Conservation (phyloP, 53 echinoderm and acorn worm genomes). For the Actinopyga echinites region DNA sequence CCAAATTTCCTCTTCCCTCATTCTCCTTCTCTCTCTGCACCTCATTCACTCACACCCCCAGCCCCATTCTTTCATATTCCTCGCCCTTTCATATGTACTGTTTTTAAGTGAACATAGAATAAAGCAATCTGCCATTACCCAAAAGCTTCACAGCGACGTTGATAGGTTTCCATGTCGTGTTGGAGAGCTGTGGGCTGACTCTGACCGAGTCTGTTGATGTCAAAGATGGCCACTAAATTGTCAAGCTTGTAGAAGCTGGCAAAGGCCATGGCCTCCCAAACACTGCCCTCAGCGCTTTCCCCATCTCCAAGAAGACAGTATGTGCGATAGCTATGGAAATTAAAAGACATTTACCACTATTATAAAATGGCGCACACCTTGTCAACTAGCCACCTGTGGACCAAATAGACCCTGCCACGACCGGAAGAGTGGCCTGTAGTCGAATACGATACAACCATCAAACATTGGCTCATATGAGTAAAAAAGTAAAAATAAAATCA, state of each 20-base stretch:
- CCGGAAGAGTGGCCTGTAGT: too few species aligned
- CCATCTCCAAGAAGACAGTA: conserved; percentile 96
- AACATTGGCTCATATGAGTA: too few species aligned
- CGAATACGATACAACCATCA: too few species aligned
- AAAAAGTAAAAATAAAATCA: too few species aligned
- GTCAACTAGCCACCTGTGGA: too few species aligned
- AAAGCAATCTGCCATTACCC: conserved; percentile 55
- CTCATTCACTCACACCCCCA: too few species aligned
- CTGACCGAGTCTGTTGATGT: conserved; percentile 93
- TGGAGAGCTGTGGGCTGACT: conserved; percentile 76
- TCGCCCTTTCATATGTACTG: too few species aligned
- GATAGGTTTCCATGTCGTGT: conserved; percentile 78
- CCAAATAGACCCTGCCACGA: too few species aligned
- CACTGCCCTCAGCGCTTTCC: conserved; percentile 91
- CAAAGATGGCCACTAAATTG: conserved; percentile 97
- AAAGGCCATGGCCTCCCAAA: conserved; percentile 96
- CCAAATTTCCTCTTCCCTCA: too few species aligned
- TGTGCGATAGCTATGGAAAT: conserved; percentile 70
- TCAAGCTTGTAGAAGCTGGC: conserved; percentile 98
- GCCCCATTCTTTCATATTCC: too few species aligned
- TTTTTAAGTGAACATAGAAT: too few species aligned
- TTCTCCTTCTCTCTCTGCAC: too few species aligned
- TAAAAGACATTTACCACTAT: background rate
- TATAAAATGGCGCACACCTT: background rate
- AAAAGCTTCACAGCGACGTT: conserved; percentile 76